phyloP scores from a whole-genome alignment of 2,797 vertebrate species.

The Micropoecilia bifurca region DNA sequence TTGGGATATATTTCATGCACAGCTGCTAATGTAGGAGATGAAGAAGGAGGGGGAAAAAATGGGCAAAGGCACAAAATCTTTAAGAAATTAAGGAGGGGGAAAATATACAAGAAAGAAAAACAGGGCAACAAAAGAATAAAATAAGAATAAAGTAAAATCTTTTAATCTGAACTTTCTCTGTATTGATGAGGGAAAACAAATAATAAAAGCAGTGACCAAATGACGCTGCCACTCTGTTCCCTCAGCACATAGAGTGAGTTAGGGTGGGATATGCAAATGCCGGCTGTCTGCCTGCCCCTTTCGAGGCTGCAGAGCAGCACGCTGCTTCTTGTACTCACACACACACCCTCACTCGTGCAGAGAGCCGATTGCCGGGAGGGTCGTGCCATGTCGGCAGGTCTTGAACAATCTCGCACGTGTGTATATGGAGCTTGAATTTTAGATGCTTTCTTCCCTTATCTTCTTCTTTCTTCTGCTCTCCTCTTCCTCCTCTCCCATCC shows the following conservation, averaged over 20 bases:
- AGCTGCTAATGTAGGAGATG: slow-evolving; percentile 53
- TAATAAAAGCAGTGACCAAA: slow-evolving; percentile 14
- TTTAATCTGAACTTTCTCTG: neutral
- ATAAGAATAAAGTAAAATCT: neutral
- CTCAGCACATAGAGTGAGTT: slow-evolving; percentile 43
- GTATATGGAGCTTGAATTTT: slow-evolving; percentile 55
- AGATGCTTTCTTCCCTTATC: slow-evolving; percentile 46
- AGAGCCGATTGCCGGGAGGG: slow-evolving; percentile 62
- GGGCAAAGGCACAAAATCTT: slow-evolving; percentile 33
- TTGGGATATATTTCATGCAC: slow-evolving; percentile 59
- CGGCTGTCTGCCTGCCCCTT: slow-evolving; percentile 75
- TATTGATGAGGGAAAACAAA: neutral
- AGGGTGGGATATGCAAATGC: slow-evolving; percentile 84
- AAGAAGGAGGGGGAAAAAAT: slow-evolving; percentile 31
- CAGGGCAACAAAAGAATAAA: neutral
- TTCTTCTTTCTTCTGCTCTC: slow-evolving; percentile 44
- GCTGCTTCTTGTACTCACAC: slow-evolving; percentile 60
- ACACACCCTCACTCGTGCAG: slow-evolving; percentile 61
- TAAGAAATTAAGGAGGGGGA: slow-evolving; percentile 24
- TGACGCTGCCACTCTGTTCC: slow-evolving; percentile 23
- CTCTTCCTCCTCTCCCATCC: slow-evolving; percentile 42
- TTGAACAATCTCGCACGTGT: slow-evolving; percentile 27
- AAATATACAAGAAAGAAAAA: slow-evolving; percentile 6
- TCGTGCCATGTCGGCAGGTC: slow-evolving; percentile 65
- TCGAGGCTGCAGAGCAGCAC: slow-evolving; percentile 67